Conservation (phyloP, 2,888 invertebrate genomes). For the Sarcophaga variegata region DNA sequence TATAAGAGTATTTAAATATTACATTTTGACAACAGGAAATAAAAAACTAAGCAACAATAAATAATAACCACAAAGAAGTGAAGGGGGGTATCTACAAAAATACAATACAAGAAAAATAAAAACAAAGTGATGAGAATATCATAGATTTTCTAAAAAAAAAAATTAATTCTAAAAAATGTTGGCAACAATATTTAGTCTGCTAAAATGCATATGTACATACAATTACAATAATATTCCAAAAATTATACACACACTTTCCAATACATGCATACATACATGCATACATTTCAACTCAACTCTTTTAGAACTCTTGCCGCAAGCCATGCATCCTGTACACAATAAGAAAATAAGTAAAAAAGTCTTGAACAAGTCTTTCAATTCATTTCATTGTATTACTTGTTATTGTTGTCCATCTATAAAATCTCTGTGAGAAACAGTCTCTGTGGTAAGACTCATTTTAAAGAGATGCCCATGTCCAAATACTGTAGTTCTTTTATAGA, state of each 20-base stretch:
- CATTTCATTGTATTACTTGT: slow-evolving; percentile 11
- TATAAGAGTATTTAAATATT: no score
- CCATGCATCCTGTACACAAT: not conserved
- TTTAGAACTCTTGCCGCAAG: not conserved
- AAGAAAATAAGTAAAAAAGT: not conserved
- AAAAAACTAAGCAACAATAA: slow-evolving; percentile 22
- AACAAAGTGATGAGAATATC: slow-evolving; percentile 14
- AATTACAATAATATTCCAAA: no score
- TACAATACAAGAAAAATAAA: slow-evolving; percentile 10
- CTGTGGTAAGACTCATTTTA: not conserved
- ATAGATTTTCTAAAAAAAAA: slow-evolving; percentile 54
- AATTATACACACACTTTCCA: slow-evolving; percentile 11
- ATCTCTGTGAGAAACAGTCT: not conserved
- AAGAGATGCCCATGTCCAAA: slow-evolving; percentile 29
- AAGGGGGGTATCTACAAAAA: slow-evolving; percentile 4
- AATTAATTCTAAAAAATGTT: slow-evolving; percentile 55
- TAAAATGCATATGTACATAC: slow-evolving; percentile 45
- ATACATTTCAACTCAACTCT: no score
- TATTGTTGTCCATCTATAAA: not conserved
- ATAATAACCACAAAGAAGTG: slow-evolving; percentile 1
- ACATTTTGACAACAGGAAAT: no score
- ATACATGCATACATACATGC: not conserved
- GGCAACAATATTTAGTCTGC: slow-evolving; percentile 65
- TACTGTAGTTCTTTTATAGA: slow-evolving; percentile 33
- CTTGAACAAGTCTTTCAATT: slow-evolving; percentile 19